Evolutionary conservation across 35 echinoderm and acorn worm genomes (phyloP).

Genomic region (Patiria miniata): DNA sequence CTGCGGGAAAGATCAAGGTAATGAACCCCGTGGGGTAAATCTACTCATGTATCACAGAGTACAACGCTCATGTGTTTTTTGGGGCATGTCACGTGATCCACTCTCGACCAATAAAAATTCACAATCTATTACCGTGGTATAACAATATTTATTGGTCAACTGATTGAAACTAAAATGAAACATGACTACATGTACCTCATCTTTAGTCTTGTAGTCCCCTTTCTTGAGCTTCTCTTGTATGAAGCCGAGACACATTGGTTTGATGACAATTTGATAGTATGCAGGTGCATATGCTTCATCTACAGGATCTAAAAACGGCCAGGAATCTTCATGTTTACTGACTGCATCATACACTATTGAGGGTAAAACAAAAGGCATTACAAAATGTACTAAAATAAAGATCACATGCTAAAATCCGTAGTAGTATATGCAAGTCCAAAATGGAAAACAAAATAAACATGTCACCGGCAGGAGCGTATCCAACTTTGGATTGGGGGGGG

Average conservation of each 20-base stretch:
- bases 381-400: too few relatives aligned
- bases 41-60: too few relatives aligned
- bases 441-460: too few relatives aligned
- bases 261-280: constrained; percentile 84
- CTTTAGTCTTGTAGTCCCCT: constrained; percentile 70
- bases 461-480: too few relatives aligned
- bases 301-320: constrained; percentile 93
- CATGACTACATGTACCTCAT: constrained; percentile 68
- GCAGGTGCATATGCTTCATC: constrained; percentile 87
- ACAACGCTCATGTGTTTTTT: neutral
- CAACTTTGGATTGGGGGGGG: too few relatives aligned
- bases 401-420: too few relatives aligned
- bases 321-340: constrained; percentile 74
- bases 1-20: neutral
- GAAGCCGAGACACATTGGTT: constrained; percentile 82
- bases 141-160: too few relatives aligned
- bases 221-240: constrained; percentile 87
- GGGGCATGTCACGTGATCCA: neutral
- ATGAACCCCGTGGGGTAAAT: too few relatives aligned
- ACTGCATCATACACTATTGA: constrained; percentile 75
- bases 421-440: too few relatives aligned
- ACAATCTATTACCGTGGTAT: too few relatives aligned
- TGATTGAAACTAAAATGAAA: neutral
- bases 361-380: too few relatives aligned
- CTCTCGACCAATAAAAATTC: too few relatives aligned